Base-by-base conservation (phyloP, 2,797 vertebrate genomes). In the Pseudopleuronectes americanus region DNA sequence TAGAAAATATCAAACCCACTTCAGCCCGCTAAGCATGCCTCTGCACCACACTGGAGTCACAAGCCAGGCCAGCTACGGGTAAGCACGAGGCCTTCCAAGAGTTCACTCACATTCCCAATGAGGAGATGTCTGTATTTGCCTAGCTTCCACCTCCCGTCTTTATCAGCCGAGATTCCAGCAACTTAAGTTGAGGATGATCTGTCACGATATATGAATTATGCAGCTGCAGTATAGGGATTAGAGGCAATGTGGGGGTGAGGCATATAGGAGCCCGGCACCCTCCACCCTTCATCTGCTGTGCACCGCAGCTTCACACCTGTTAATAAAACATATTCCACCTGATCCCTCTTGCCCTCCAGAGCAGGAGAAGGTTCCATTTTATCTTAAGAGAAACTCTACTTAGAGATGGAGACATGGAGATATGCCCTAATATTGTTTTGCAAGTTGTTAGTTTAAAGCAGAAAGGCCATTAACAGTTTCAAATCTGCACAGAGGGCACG, bases 291-390 rank as follows among this genome's bases (percentile, higher is more conserved):
- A 93, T 92, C 77, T 72, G 85, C 80, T 90, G 89, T 92, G 84
- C 87, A 79, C 61, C 13, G 6, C 79, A 66, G 81, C 80, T 61
- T 76, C 68, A 75, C 73, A 89, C 89, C 80, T 89, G 80, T 93
- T 92, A 92, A 94, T 94, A 92, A 93, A 94, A 93, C 89, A 94
- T 94, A 64, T 75, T 81, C 54, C 71, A 69, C 82, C 81, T 80
- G 81, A 93, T 93, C 87, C 81, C 64, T 70, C 79, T 47, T 69
- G 60, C 73, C 77, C 62, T 59, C n/a, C 14, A 21, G 75, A 72
- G 47, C 70, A 51, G n/a, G 64, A 76, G 57, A 67, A 58, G 57
- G 49, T 47, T 17, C 57, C 64, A 57, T 65, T 49, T 72, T 73
- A 76, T 80, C 52, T 54, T 16, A 68, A 69, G 43, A n/a, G 26